Conservation (phyloP, 2,888 invertebrate genomes). For the Drosophila trichaetosa region DNA sequence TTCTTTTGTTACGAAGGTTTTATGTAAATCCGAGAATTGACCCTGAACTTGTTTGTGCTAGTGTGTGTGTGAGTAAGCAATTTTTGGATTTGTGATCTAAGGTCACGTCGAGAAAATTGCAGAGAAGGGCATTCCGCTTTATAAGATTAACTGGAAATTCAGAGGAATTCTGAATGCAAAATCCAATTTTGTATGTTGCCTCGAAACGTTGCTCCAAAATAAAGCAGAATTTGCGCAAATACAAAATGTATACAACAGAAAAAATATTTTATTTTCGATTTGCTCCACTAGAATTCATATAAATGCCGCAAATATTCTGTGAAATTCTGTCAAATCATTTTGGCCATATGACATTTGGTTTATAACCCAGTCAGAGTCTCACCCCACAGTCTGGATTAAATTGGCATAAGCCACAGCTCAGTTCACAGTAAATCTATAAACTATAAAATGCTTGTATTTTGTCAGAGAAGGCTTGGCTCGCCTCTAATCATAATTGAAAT, state of each 20-base stretch:
- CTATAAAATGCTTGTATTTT: conserved; percentile 3
- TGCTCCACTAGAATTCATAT: background rate
- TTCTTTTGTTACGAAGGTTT: conserved; percentile 47
- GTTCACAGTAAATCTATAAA: conserved; percentile 15
- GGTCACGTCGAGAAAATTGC: conserved; percentile 33
- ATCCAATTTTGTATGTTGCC: background rate
- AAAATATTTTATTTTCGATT: background rate
- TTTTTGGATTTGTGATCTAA: background rate
- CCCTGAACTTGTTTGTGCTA: conserved; percentile 52
- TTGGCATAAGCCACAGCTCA: conserved; percentile 18
- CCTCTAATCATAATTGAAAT: conserved; percentile 65
- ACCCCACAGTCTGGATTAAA: conserved; percentile 7
- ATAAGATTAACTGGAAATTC: background rate
- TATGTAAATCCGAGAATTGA: conserved; percentile 48
- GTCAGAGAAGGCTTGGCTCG: conserved; percentile 11
- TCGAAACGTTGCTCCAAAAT: background rate
- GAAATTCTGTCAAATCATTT: background rate
- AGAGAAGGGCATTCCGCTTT: conserved; percentile 18
- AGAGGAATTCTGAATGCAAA: background rate
- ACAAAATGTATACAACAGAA: background rate
- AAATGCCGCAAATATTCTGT: background rate
- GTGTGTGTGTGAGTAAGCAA: conserved; percentile 2
- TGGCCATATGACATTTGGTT: background rate
- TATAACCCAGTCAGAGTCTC: background rate
- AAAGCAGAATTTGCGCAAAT: background rate